These are phyloP conservation scores for Ifrita kowaldi DNA, from an alignment of 2,113 vertebrate species.

Conservation along the genomic window DNA sequence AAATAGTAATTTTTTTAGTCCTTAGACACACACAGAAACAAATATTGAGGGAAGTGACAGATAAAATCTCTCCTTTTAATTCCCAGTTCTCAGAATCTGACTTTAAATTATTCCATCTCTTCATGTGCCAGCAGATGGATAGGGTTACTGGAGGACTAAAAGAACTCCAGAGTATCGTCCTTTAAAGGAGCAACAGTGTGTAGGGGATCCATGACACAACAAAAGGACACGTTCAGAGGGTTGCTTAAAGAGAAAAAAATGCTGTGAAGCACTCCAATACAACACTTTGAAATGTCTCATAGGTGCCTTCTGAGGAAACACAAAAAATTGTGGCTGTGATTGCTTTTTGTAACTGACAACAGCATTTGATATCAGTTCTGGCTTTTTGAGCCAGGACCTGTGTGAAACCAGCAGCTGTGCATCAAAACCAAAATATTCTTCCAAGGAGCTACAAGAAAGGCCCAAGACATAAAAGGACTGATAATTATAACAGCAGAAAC, in stretches of 20 bases:
- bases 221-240: background rate
- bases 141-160: background rate
- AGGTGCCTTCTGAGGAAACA: background rate
- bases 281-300: constrained; percentile 17
- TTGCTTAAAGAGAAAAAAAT: background rate
- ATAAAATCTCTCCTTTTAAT: background rate
- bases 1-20: background rate
- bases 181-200: background rate
- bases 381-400: constrained; percentile 4
- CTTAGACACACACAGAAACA: background rate
- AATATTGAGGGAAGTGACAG: background rate
- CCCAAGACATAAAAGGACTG: constrained; percentile 41
- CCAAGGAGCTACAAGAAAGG: constrained; percentile 43
- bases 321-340: background rate
- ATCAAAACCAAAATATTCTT: constrained; percentile 39
- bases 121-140: background rate
- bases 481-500: constrained; percentile 44
- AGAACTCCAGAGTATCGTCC: background rate
- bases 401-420: constrained; percentile 38
- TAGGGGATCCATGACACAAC: background rate
- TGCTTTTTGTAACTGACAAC: background rate
- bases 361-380: background rate
- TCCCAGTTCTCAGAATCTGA: background rate
- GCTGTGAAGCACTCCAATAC: background rate
- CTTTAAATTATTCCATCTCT: background rate